A percentile compares a stretch with the other conserved stretches of the same genome.
phyloP scores from a whole-genome alignment of 2,888 invertebrate genomes.

The Xanthia icteritia region DNA sequence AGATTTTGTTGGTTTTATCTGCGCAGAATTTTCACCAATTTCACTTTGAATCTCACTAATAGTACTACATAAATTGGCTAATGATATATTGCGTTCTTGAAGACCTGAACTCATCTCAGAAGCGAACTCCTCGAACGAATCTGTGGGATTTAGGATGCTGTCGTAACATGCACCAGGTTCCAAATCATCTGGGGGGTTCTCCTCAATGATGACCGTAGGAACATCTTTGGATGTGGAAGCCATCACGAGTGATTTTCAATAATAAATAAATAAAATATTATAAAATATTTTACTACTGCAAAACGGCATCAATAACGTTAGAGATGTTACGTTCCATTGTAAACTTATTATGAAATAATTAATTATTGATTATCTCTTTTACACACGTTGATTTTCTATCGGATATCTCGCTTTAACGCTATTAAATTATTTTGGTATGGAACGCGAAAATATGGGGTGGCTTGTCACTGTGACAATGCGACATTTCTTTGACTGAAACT shows the following conservation, averaged over 20 bases:
- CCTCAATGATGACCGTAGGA: slow-evolving; percentile 66
- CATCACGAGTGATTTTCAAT: slow-evolving; percentile 71
- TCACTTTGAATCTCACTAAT: slow-evolving; percentile 91
- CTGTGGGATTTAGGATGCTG: slow-evolving; percentile 93
- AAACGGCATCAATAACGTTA: slow-evolving; percentile 59
- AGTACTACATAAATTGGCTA: slow-evolving; percentile 89
- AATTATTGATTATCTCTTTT: slow-evolving; percentile 24
- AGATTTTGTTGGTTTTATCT: slow-evolving; percentile 80
- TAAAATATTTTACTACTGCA: slow-evolving; percentile 53
- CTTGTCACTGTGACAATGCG: slow-evolving; percentile 44
- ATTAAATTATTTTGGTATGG: neutral
- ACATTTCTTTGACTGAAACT: slow-evolving; percentile 35
- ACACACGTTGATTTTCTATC: neutral
- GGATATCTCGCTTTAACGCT: slow-evolving; percentile 19
- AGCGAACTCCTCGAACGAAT: slow-evolving; percentile 93
- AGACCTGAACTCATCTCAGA: slow-evolving; percentile 92
- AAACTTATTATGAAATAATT: slow-evolving; percentile 17
- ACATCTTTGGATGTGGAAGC: slow-evolving; percentile 85
- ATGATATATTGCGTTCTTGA: slow-evolving; percentile 87
- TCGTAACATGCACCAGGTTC: slow-evolving; percentile 90
- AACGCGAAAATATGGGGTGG: slow-evolving; percentile 53
- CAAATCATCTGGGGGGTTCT: slow-evolving; percentile 76
- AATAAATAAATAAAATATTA: slow-evolving; percentile 54
- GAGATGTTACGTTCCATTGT: slow-evolving; percentile 19
- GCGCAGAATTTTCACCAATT: slow-evolving; percentile 78